Evolutionary conservation across 1,140 invertebrate species (phyloP), one percentile per base, ranked within the genome.

Genomic region (Pogonomyrmex barbatus): DNA sequence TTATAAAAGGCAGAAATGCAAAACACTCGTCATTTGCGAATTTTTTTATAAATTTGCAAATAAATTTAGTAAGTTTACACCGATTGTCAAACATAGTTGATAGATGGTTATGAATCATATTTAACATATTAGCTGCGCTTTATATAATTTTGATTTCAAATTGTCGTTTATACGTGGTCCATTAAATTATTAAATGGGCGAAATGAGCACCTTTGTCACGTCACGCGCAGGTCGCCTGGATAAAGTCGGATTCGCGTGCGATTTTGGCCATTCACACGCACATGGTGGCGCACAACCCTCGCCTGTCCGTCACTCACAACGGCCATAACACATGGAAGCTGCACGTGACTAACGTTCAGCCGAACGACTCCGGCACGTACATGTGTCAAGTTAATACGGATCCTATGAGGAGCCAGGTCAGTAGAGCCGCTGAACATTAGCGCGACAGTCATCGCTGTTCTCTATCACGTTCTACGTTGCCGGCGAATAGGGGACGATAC

Each of bases 361-460:
- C 97, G 89, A 97, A 97, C 92, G 98, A 98, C 94, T 97, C 97
- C 10, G 98, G 97, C 82, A 97, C 97, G 30, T 98, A 98, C 94
- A 98, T 98, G 97, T 98, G 98, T 94, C 98, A 98, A 93, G 97
- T 98, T 91, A 98, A 98, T 94, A 98, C 98, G 30, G 97, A 98
- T 93, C 98, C 98, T n/a, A 98, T 98, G 97, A 96, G 97, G 91
- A 97, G 97, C 94, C 97, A 98, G 96, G 97, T 98, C 95, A 95
- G 95, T 89, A 79, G 39, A 78, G 47, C 39, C 76, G 73, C 54
- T 81, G 12, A 85, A 63, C 73, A 76, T 87, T 83, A 83, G 78
- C n/a, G 63, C 68, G n/a, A 54, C 85, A 52, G 24, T 45, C 47
- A 30, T 62, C 33, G 42, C 36, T n/a, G 54, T 62, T 30, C 30